Conservation (phyloP, 2,888 invertebrate species). For the Nycteola revayana region DNA sequence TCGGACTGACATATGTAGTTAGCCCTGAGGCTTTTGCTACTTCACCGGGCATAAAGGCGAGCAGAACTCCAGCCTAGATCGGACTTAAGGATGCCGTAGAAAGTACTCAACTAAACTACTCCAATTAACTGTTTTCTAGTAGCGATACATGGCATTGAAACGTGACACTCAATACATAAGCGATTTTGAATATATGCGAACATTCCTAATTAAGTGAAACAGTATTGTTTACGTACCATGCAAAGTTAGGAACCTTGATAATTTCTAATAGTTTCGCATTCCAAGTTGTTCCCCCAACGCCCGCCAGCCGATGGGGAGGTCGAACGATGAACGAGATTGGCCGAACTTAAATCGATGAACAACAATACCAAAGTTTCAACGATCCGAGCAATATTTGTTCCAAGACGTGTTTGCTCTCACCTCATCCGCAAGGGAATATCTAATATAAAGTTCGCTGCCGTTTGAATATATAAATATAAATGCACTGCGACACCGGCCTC, state of each 20-base stretch:
- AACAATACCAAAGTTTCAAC: constrained; percentile 59
- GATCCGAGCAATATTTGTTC: constrained; percentile 59
- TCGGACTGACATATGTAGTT: too few relatives aligned
- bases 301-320: constrained; percentile 35
- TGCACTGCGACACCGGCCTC: constrained; percentile 10
- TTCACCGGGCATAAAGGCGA: too few relatives aligned
- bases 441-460: constrained; percentile 53
- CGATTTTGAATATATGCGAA: constrained; percentile 27
- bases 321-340: constrained; percentile 57
- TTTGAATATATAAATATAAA: constrained; percentile 26
- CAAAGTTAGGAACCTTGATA: constrained; percentile 58
- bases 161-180: constrained; percentile 38
- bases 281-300: constrained; percentile 46
- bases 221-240: constrained; percentile 45
- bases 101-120: too few relatives aligned
- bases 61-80: too few relatives aligned
- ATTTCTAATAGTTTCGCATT: constrained; percentile 58
- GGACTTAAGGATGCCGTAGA: too few relatives aligned
- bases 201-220: constrained; percentile 49
- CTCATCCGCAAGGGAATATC: constrained; percentile 40
- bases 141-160: constrained; percentile 27
- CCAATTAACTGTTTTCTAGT: neutral
- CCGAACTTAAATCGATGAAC: constrained; percentile 59
- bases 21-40: too few relatives aligned
- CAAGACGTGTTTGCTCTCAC: constrained; percentile 41